phyloP scores from a whole-genome alignment of 2,797 vertebrate genomes.

The Danionella dracula region DNA sequence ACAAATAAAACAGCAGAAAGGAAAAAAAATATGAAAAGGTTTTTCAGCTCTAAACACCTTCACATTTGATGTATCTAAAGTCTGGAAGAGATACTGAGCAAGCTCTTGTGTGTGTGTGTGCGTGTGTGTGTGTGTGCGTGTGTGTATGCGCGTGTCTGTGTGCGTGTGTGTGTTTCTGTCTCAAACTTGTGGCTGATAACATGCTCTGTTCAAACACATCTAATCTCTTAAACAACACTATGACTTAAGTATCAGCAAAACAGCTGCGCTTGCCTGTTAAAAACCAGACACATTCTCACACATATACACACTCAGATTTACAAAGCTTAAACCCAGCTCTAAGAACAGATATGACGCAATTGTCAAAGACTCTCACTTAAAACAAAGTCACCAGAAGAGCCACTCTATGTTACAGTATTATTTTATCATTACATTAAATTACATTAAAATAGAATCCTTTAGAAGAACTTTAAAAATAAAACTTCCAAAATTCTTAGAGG shows the following conservation, averaged over 20 bases:
- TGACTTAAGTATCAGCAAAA: background rate
- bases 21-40: too few relatives aligned
- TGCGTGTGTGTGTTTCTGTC: background rate
- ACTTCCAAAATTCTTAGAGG: too few relatives aligned
- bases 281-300: background rate
- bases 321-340: slow-evolving; percentile 10
- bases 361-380: background rate
- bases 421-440: too few relatives aligned
- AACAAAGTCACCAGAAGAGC: background rate
- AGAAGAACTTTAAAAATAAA: too few relatives aligned
- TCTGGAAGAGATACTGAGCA: too few relatives aligned
- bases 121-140: too few relatives aligned
- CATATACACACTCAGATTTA: background rate
- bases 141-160: too few relatives aligned
- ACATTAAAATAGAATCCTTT: too few relatives aligned
- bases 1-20: too few relatives aligned
- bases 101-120: too few relatives aligned
- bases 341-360: slow-evolving; percentile 20
- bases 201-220: slow-evolving; percentile 5
- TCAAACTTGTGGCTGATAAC: background rate
- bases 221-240: slow-evolving; percentile 32
- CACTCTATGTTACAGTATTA: background rate
- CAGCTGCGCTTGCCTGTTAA: background rate
- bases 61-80: too few relatives aligned
- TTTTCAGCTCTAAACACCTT: too few relatives aligned